Conservation (phyloP, 2,888 invertebrate genomes). For the Acronicta leporina region DNA sequence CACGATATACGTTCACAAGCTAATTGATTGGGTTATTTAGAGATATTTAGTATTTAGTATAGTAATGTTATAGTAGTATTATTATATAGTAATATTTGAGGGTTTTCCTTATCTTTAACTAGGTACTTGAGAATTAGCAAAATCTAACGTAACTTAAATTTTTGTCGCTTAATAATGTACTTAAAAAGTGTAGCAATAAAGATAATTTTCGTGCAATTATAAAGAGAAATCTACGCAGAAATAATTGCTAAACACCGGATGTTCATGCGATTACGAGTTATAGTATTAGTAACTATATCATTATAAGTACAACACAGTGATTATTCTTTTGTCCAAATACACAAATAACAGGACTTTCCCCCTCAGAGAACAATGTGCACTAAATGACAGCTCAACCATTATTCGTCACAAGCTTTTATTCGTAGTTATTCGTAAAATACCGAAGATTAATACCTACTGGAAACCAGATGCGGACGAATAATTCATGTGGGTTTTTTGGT, state of each 20-base stretch:
- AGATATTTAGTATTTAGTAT: too few relatives aligned
- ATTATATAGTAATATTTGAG: too few relatives aligned
- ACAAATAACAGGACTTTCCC: constrained; percentile 23
- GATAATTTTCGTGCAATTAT: too few relatives aligned
- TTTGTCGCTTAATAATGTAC: too few relatives aligned
- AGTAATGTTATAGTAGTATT: too few relatives aligned
- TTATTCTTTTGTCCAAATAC: constrained; percentile 24
- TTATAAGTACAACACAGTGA: neutral
- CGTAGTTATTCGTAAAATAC: constrained; percentile 19
- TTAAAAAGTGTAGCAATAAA: too few relatives aligned
- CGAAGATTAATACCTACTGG: constrained; percentile 14
- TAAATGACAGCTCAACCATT: constrained; percentile 30
- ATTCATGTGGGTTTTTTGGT: constrained; percentile 7
- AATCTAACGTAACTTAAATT: too few relatives aligned
- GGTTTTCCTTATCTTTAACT: too few relatives aligned
- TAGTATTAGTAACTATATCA: neutral
- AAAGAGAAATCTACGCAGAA: neutral
- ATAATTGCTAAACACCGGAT: neutral
- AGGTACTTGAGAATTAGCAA: too few relatives aligned
- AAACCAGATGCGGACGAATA: constrained; percentile 14
- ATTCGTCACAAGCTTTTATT: constrained; percentile 29
- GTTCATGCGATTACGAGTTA: neutral
- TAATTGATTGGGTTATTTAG: too few relatives aligned
- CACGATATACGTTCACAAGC: too few relatives aligned
- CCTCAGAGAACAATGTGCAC: constrained; percentile 24